Base-by-base conservation (phyloP, 2,113 vertebrate species). In the Polypterus bichir region DNA sequence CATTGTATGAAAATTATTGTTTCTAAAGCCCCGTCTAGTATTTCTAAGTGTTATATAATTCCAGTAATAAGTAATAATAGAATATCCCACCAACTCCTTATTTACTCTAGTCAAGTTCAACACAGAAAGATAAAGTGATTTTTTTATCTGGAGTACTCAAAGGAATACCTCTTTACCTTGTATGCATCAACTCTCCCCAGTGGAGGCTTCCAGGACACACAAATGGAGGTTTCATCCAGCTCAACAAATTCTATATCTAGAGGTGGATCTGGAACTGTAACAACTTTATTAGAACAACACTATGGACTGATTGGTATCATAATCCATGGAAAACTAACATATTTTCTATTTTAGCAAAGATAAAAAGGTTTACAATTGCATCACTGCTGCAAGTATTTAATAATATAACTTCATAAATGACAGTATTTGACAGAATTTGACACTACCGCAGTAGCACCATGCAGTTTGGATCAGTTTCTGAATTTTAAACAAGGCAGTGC, bases 201-300 rank as follows among this genome's bases (percentile, higher is more conserved):
- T 59, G 86, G 83, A 9, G 66, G 64, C 62, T 81, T 84, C 92
- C 90, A 93, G 61, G 82, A 87, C 62, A 94, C 71, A 75, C 84
- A 86, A 61, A 82, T 71, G 6, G 77, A 71, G 44, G 74, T 86
- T 65, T 83, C 81, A 65, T 80, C 80, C 66, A 85, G 77, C 48
- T 83, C 84, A 58, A 83, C 79, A 65, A 87, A 78, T 60, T 76
- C 63, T 48, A 94, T 71, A 68, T 85, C 77, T 67, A 80, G 79
- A 1, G 91, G 89, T 61, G 73, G 75, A 46, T 76, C 88, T 65
- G 89, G 87, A 67, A 75, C 88, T 93, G 65, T 47, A 62, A 60
- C 4, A 67, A 27, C 27, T 27, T 27, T 27, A 27, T 27, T 27
- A 27, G 27, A 27, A 27, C 27, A 27, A 27, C 27, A 27, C 27